A percentile compares a stretch with the other conserved stretches of the same genome.
Evolutionary conservation across 2,797 vertebrate species (phyloP).

Genomic region (Falco novaeseelandiae): DNA sequence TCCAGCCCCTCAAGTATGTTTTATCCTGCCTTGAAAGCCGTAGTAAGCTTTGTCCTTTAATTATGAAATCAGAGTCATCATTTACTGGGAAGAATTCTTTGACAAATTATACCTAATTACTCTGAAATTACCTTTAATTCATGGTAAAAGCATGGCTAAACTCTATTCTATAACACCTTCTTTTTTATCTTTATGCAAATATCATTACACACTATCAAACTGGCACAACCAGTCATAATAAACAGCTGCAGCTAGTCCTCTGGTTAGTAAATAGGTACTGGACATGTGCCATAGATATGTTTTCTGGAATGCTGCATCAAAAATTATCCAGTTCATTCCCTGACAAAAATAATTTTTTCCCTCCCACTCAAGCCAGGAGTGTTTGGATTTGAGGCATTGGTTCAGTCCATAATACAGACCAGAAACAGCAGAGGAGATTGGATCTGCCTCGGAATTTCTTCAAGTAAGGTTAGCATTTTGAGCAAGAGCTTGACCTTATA

Average conservation of each 20-base stretch:
- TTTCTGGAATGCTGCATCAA: constrained; percentile 70
- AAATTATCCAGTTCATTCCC: constrained; percentile 46
- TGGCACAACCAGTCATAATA: constrained; percentile 72
- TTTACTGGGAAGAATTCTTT: constrained; percentile 75
- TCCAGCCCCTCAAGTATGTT: constrained; percentile 65
- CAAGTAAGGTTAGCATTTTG: background rate
- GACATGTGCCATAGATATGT: constrained; percentile 70
- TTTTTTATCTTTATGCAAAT: constrained; percentile 82
- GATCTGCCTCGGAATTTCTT: background rate
- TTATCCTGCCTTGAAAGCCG: constrained; percentile 75
- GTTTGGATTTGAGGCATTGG: background rate
- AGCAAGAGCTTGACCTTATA: background rate
- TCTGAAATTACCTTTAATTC: constrained; percentile 80
- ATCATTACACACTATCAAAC: constrained; percentile 77
- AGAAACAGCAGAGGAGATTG: background rate
- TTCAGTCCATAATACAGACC: background rate
- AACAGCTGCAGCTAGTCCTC: constrained; percentile 74
- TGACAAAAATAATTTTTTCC: background rate
- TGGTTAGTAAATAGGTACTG: constrained; percentile 72
- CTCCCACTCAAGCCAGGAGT: background rate
- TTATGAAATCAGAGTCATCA: constrained; percentile 79
- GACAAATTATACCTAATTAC: constrained; percentile 80
- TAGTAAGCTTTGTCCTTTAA: constrained; percentile 75
- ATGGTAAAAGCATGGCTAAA: constrained; percentile 75
- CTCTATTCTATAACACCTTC: constrained; percentile 75